Evolutionary conservation across 2,797 vertebrate genomes (phyloP).

Genomic region (Pangasius sanitwongsei): DNA sequence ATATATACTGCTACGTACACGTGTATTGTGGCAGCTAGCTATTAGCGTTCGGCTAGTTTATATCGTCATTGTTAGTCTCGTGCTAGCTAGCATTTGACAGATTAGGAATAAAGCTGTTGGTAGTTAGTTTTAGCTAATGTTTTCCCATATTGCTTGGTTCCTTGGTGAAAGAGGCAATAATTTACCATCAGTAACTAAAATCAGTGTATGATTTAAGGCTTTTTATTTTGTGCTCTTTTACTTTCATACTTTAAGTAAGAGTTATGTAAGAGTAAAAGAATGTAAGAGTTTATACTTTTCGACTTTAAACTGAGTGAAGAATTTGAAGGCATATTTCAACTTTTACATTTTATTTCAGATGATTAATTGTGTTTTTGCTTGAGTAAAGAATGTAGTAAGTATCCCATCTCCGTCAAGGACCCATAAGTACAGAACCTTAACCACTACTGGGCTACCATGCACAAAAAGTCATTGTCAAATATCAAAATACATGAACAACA

Average conservation of each 20-base stretch:
- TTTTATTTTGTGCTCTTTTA: not conserved
- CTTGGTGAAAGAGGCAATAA: not conserved
- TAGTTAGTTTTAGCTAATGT: not conserved
- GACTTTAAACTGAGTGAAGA: not conserved
- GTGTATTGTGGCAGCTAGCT: not conserved
- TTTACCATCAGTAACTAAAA: not conserved
- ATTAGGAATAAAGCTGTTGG: not conserved
- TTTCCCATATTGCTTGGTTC: not conserved
- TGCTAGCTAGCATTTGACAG: not conserved
- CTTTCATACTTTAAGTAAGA: not conserved
- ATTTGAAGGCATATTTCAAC: not conserved
- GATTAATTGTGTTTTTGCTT: not conserved
- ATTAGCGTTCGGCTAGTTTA: not conserved
- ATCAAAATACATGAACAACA: not conserved
- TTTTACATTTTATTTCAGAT: not conserved
- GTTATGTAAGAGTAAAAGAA: not conserved
- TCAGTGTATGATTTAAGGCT: not conserved
- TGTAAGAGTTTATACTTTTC: not conserved
- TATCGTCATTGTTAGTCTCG: not conserved
- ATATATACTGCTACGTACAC: not conserved
- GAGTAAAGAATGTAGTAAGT: not conserved
- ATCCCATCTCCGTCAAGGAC: not conserved
- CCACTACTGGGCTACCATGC: not conserved
- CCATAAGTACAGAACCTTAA: not conserved
- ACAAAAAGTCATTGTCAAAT: not conserved